Evolutionary conservation across 1,140 invertebrate species (phyloP).

Genomic region (Hermatobates lingyangjiaoensis): DNA sequence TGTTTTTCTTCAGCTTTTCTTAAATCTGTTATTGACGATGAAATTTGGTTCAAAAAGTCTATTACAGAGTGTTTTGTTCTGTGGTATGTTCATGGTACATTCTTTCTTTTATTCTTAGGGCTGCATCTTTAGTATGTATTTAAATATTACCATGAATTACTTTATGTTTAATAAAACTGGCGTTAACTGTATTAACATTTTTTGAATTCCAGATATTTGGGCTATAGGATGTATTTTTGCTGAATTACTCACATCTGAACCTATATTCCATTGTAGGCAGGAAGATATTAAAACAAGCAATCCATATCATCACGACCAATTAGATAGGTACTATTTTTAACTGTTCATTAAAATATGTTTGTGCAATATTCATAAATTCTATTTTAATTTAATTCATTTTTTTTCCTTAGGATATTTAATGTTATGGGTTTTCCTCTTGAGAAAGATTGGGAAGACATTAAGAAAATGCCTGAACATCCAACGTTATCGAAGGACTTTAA

Average conservation of each 20-base stretch:
- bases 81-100: too few relatives aligned
- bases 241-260: slow-evolving; percentile 88
- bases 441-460: slow-evolving; percentile 99
- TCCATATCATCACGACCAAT: slow-evolving; percentile 98
- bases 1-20: too few relatives aligned
- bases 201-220: slow-evolving; percentile 76
- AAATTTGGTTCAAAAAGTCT: too few relatives aligned
- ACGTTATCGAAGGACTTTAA: slow-evolving; percentile 96
- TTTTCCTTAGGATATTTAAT: slow-evolving; percentile 73
- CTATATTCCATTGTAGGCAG: slow-evolving; percentile 98
- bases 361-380: not conserved
- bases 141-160: too few relatives aligned
- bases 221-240: slow-evolving; percentile 99
- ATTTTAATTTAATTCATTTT: slow-evolving; percentile 7
- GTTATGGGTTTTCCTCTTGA: slow-evolving; percentile 99
- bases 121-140: too few relatives aligned
- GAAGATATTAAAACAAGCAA: slow-evolving; percentile 99
- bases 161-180: too few relatives aligned
- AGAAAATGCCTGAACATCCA: slow-evolving; percentile 98
- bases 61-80: too few relatives aligned
- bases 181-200: too few relatives aligned
- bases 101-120: too few relatives aligned
- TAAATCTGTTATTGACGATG: too few relatives aligned
- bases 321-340: slow-evolving; percentile 43
- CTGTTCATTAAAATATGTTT: not conserved